Percentiles rank a stretch among this genome's conserved stretches.
Evolutionary conservation across 2,113 vertebrate genomes (phyloP).

Genomic region (Lipophrys pholis): DNA sequence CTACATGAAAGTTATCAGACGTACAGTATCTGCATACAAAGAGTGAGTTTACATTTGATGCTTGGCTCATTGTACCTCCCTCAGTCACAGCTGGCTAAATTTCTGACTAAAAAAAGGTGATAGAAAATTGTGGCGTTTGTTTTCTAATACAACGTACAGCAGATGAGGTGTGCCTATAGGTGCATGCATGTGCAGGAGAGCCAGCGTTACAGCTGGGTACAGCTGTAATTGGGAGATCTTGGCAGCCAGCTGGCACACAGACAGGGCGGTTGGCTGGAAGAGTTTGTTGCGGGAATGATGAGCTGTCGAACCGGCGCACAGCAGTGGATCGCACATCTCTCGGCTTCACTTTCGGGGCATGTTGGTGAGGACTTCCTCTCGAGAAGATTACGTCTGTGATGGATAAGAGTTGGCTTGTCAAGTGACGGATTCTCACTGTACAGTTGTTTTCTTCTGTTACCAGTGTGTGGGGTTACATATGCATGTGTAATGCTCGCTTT

Average conservation of each 20-base stretch:
- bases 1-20: constrained; percentile 40
- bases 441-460: constrained; percentile 32
- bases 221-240: constrained; percentile 66
- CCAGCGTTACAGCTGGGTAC: constrained; percentile 27
- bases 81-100: no score
- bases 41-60: constrained; percentile 31
- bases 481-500: constrained; percentile 14
- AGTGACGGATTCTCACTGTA: constrained; percentile 5
- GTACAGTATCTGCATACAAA: constrained; percentile 44
- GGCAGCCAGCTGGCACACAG: constrained; percentile 54
- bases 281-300: constrained; percentile 58
- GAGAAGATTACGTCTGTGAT: not conserved
- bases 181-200: constrained; percentile 12
- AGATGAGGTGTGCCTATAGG: not conserved
- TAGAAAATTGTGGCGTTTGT: constrained; percentile 3
- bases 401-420: constrained; percentile 24
- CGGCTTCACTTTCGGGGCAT: constrained; percentile 16
- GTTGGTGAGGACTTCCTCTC: constrained; percentile 20
- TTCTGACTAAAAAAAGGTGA: not conserved
- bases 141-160: not conserved
- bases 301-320: constrained; percentile 52
- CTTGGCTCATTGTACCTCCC: constrained; percentile 15
- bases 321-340: not conserved
- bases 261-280: constrained; percentile 25
- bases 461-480: not conserved